These are phyloP conservation scores for Sinocyclocheilus rhinocerous DNA, from an alignment of 2,113 vertebrate species.

Conservation along the genomic window DNA sequence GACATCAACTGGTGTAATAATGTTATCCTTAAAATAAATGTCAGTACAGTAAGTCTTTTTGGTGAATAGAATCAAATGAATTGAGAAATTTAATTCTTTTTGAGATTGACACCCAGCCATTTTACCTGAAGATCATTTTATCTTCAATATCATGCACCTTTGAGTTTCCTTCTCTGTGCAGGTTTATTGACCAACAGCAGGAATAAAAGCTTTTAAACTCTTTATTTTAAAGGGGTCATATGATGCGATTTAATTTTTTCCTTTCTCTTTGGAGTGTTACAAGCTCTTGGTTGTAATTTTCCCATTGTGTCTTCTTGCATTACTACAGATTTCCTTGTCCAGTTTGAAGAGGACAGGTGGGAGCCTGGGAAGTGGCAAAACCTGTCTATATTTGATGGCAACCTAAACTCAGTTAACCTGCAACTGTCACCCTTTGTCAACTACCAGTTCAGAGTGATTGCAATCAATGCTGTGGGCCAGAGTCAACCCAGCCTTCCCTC, in stretches of 20 bases:
- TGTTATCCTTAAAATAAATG: too few relatives aligned
- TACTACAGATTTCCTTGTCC: slow-evolving; percentile 84
- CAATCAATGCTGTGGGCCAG: slow-evolving; percentile 89
- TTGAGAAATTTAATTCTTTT: neutral
- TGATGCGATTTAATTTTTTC: too few relatives aligned
- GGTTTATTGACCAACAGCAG: neutral
- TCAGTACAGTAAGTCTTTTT: too few relatives aligned
- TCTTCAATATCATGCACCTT: neutral
- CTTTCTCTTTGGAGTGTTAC: too few relatives aligned
- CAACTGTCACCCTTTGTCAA: slow-evolving; percentile 89
- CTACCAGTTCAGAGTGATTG: slow-evolving; percentile 95
- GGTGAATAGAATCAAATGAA: neutral
- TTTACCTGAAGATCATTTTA: neutral
- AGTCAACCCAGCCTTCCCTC: slow-evolving; percentile 88
- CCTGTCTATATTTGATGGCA: slow-evolving; percentile 84
- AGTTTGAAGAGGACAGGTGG: slow-evolving; percentile 90
- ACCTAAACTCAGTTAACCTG: slow-evolving; percentile 85
- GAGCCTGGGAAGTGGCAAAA: slow-evolving; percentile 86
- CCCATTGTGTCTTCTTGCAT: neutral
- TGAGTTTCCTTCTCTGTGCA: neutral
- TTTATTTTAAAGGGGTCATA: too few relatives aligned
- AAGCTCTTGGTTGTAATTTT: too few relatives aligned
- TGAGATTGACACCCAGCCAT: neutral
- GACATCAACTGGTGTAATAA: too few relatives aligned
- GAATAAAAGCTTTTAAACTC: neutral